Evolutionary conservation across 2,888 invertebrate genomes (phyloP), one percentile per base, ranked within the genome.

Genomic region (Apodemia duryi): DNA sequence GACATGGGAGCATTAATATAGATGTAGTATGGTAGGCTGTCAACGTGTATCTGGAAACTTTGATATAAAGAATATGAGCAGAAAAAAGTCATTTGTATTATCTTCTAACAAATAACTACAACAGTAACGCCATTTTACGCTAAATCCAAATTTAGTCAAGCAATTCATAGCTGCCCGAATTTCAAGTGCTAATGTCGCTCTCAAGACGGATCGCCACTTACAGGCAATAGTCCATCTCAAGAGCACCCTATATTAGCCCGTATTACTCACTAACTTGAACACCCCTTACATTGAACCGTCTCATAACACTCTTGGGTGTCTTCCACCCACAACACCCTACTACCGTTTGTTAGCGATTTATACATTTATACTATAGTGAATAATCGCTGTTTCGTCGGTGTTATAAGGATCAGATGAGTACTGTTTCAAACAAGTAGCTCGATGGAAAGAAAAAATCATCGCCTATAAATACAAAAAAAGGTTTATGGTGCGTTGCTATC

Each of bases 281-380:
- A 67, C 67, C 67, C 66, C 64, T 67, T 67, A 49, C 62, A n/a
- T 32, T 35, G 62, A 41, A 62, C 62, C 67, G 63, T 57, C 57
- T 57, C 32, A 29, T 32, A 29, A 29, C 57, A 13, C 32, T 29
- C 57, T 57, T 32, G 32, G 29, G 57, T 32, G 57, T 10, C 11
- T 57, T 57, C 32, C 57, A 57, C 57, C 13, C 57, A 29, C 32
- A 32, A 46, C 46, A 46, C 13, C 13, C 43, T 43, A 11, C 46
- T 5, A 46, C 13, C 13, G 5, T 46, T 46, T 46, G n/a, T 46
- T 46, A 6, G 46, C 5, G 46, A 13, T 13, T 46, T n/a, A 13
- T 2, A 46, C 5, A 46, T 13, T 46, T 13, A 43, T 43, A 43
- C 10, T 43, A 10, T 13, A 46, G 11, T 5, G 11, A 4, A 46